Percentiles rank a stretch among this genome's conserved stretches.
These are phyloP conservation scores for Nematolebias whitei DNA, from an alignment of 2,113 vertebrate genomes.

Conservation along the genomic window DNA sequence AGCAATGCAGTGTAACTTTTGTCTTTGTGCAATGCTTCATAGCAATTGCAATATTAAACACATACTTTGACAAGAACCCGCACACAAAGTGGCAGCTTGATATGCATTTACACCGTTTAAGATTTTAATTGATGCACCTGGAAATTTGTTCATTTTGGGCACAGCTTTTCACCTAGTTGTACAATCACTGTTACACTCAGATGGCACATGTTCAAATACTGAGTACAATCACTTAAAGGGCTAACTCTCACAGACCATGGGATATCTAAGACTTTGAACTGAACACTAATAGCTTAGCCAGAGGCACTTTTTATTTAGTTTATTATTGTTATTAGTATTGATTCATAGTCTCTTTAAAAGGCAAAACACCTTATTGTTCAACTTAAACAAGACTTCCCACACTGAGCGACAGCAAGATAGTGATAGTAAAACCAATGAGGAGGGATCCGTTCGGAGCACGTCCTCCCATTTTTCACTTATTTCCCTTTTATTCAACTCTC, in stretches of 20 bases:
- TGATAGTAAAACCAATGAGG: conserved; percentile 38
- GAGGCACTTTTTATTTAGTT: conserved; percentile 32
- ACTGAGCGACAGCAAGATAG: conserved; percentile 1
- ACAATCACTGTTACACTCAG: conserved; percentile 14
- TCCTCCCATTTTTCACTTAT: conserved; percentile 10
- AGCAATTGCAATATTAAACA: not conserved
- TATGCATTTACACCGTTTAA: not conserved
- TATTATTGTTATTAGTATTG: conserved; percentile 5
- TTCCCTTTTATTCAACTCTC: conserved; percentile 29
- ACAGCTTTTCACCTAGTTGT: not conserved
- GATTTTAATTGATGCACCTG: not conserved
- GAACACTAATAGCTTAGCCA: conserved; percentile 51
- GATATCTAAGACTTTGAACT: conserved; percentile 57
- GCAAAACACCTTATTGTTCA: conserved; percentile 41
- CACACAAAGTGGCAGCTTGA: not conserved
- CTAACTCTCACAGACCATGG: conserved; percentile 18
- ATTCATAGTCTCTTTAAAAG: conserved; percentile 52
- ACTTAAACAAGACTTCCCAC: conserved; percentile 9
- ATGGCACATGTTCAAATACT: conserved; percentile 2
- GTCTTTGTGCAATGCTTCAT: not conserved
- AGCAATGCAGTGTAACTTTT: not conserved
- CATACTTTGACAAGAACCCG: not conserved
- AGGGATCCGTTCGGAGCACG: conserved; percentile 37
- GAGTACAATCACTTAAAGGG: conserved; percentile 7
- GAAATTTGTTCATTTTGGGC: conserved; percentile 3